Conservation (phyloP, 1,140 invertebrate species). For the Penaeus japonicus region DNA sequence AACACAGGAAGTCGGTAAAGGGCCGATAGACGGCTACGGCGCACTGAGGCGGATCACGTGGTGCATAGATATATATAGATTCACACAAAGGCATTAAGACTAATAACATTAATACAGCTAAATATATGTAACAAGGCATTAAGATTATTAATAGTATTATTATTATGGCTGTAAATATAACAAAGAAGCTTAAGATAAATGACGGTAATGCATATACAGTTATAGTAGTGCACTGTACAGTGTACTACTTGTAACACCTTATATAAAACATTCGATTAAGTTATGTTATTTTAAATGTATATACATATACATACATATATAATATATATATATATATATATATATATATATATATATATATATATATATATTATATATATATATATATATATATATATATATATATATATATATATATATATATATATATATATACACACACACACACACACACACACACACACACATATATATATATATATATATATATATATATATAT, state of each 20-base stretch:
- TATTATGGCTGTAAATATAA: too few species aligned
- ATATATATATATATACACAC: background rate
- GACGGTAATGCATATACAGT: too few species aligned
- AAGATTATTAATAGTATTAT: too few species aligned
- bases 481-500: background rate
- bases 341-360: background rate
- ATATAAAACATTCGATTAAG: too few species aligned
- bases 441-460: background rate
- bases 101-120: background rate
- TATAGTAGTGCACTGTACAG: too few species aligned
- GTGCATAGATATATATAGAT: background rate
- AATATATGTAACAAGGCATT: background rate
- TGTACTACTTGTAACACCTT: too few species aligned
- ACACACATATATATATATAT: background rate
- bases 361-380: background rate
- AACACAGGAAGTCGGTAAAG: too few species aligned
- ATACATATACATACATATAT: background rate
- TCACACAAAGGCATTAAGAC: background rate
- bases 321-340: background rate
- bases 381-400: too few species aligned
- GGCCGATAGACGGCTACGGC: too few species aligned
- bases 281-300: background rate
- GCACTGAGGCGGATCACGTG: too few species aligned
- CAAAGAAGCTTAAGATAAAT: too few species aligned
- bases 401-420: too few species aligned